Conservation (phyloP, 2,113 vertebrate species). For the Poecilia latipinna region DNA sequence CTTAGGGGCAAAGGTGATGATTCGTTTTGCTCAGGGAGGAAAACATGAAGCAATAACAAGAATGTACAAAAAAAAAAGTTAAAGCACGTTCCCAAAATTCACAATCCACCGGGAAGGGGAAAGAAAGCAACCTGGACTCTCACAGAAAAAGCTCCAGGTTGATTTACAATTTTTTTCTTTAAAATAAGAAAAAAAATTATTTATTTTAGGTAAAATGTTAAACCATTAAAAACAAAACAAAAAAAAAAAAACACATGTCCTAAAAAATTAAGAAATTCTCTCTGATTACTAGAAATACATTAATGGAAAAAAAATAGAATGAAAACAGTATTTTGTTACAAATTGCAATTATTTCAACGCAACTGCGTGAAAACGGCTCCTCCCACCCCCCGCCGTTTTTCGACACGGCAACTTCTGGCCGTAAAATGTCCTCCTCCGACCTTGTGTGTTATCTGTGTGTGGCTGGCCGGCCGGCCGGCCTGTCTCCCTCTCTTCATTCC, state of each 20-base stretch:
- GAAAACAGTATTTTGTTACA: too few relatives aligned
- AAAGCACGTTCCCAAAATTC: constrained; percentile 61
- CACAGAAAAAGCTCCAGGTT: neutral
- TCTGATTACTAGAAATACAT: neutral
- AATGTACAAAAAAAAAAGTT: constrained; percentile 53
- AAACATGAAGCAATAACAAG: constrained; percentile 41
- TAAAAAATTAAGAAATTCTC: neutral
- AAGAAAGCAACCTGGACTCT: neutral
- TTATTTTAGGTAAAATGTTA: neutral
- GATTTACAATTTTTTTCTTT: neutral
- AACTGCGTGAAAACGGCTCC: neutral
- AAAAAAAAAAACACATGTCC: neutral
- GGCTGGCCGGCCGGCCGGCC: constrained; percentile 60
- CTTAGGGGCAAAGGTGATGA: constrained; percentile 79
- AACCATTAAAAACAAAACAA: neutral
- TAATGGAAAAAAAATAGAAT: neutral
- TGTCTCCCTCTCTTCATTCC: constrained; percentile 82
- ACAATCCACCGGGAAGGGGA: constrained; percentile 22
- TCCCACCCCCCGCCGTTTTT: constrained; percentile 8
- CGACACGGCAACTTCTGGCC: constrained; percentile 24
- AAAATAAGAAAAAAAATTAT: neutral
- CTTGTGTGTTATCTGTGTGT: constrained; percentile 73
- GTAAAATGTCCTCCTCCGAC: constrained; percentile 63
- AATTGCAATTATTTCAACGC: neutral
- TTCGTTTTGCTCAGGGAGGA: constrained; percentile 78